Base-by-base conservation (phyloP, 2,797 vertebrate species). In the Brachyrhaphis roseni region DNA sequence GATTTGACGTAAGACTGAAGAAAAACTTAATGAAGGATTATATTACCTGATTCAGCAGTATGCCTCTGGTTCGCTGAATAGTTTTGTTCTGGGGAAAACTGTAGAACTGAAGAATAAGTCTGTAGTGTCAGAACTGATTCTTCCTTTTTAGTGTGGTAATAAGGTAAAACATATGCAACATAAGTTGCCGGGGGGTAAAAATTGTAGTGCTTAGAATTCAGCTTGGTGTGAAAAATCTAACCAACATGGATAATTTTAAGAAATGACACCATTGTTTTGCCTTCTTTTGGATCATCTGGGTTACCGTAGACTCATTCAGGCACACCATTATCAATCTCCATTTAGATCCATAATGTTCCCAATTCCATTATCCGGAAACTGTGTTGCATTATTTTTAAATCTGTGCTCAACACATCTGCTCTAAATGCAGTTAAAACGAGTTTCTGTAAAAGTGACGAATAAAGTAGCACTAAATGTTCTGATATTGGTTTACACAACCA, bases 391-490 rank as follows among this genome's bases (percentile, higher is more conserved):
- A 20, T 46, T 46, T 31, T 5, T 62, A 12, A 28, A n/a, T 62
- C 8, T 31, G 18, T 31, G 55, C 51, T 75, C n/a, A 43, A 75
- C 45, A 76, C 43, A 15, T 39, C 59, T 47, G 18, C 28, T 36
- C 11, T 45, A 71, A 71, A 71, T 4, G 41, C 13, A 46, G n/a
- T 45, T 28, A 8, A 72, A 71, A 46, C 1, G 3, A 8, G n/a
- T 46, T 15, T 26, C 31, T 72, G n/a, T 47, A 36, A n/a, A 62
- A n/a, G 18, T 72, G 3, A 72, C 34, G 8, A 70, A 53, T 51
- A 74, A 74, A 74, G 11, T 82, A 8, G 36, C 68, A 46, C 23
- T 75, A 41, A 28, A 51, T 45, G 72, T 72, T 55, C 45, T 31
- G 26, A 55, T 49, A n/a, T 49, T 75, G 41, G 20, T 73, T 77